Conservation (phyloP, 2,888 invertebrate species). For the Drosophila stalkeri region DNA sequence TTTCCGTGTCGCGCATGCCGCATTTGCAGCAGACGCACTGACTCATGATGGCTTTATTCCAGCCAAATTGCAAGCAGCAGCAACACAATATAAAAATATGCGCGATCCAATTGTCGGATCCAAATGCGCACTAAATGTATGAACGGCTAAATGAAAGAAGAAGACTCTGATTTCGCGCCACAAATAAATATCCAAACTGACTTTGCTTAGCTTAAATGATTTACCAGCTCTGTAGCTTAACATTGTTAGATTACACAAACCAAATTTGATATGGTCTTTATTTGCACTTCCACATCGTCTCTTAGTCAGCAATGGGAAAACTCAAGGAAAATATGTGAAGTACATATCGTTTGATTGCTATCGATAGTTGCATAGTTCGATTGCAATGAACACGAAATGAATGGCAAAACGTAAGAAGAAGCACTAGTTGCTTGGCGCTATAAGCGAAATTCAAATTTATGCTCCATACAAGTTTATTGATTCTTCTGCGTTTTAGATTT, state of each 20-base stretch:
- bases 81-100: not conserved
- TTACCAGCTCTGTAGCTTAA: fast-evolving
- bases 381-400: not conserved
- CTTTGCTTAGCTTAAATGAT: not conserved
- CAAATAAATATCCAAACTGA: not conserved
- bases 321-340: not conserved
- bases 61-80: not conserved
- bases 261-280: no score
- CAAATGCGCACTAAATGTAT: not conserved
- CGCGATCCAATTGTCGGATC: not conserved
- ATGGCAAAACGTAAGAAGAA: not conserved
- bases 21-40: conserved; percentile 19
- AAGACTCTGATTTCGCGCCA: not conserved
- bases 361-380: not conserved
- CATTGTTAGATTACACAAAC: not conserved
- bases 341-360: not conserved
- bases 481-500: no score
- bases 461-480: no score
- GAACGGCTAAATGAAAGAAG: not conserved
- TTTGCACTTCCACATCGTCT: no score
- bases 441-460: not conserved
- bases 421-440: not conserved
- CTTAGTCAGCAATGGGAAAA: not conserved
- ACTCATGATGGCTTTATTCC: not conserved
- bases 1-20: not conserved